phyloP scores from a whole-genome alignment of 1,140 invertebrate species.

The Sitobion miscanthi region DNA sequence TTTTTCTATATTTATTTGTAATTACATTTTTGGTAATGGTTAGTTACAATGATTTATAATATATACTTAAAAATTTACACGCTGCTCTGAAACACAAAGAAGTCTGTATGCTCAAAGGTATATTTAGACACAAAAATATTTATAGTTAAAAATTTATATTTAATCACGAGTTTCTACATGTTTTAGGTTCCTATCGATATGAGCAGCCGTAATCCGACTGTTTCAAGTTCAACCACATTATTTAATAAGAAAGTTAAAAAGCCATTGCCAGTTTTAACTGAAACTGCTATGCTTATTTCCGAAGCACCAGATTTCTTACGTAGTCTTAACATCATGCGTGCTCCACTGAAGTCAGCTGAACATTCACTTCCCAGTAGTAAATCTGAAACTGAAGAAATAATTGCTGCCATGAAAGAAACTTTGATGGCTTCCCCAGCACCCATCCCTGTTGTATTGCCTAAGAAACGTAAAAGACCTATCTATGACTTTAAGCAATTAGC shows the following conservation, averaged over 20 bases:
- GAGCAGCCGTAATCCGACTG: constrained; percentile 51
- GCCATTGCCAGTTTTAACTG: constrained; percentile 12
- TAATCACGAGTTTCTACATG: background rate
- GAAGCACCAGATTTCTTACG: constrained; percentile 50
- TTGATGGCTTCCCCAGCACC: constrained; percentile 53
- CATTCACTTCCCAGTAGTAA: constrained; percentile 12
- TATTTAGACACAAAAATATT: constrained; percentile 22
- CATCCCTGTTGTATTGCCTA: constrained; percentile 23
- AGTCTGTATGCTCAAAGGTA: constrained; percentile 51
- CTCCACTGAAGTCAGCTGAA: constrained; percentile 25
- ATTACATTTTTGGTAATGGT: background rate
- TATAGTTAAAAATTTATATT: background rate
- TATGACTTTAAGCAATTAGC: constrained; percentile 43
- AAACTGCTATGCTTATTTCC: constrained; percentile 30
- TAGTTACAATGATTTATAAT: constrained; percentile 20
- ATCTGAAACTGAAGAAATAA: constrained; percentile 57
- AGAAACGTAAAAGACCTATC: constrained; percentile 40
- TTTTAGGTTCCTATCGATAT: constrained; percentile 53
- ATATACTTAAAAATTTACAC: constrained; percentile 49
- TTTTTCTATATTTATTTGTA: background rate
- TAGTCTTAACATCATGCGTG: constrained; percentile 48
- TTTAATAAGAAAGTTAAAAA: constrained; percentile 52
- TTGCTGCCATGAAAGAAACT: constrained; percentile 58
- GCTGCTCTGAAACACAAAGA: constrained; percentile 50
- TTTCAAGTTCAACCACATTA: constrained; percentile 46